A percentile compares a stretch with the other conserved stretches of the same genome.
phyloP scores from a whole-genome alignment of 2,888 invertebrate species.

The Tubulanus polymorphus region DNA sequence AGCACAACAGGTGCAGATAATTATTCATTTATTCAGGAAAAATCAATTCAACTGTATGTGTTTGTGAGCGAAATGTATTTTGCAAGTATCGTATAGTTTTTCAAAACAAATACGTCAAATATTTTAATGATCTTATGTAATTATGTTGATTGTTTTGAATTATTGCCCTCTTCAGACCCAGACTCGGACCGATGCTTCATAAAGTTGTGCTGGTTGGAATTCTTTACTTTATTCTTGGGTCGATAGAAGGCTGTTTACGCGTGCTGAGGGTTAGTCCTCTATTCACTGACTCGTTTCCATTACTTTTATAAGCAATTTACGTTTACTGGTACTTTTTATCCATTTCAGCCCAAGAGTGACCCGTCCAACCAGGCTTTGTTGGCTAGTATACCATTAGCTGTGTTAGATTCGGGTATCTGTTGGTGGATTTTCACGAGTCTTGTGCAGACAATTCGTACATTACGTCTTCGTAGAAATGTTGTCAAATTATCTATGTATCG shows the following conservation, averaged over 20 bases:
- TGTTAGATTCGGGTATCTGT: slow-evolving; percentile 72
- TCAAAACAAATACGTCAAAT: too few relatives aligned
- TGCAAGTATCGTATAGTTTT: background rate
- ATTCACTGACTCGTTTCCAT: background rate
- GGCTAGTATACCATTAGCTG: slow-evolving; percentile 79
- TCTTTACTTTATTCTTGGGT: slow-evolving; percentile 77
- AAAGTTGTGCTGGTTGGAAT: slow-evolving; percentile 80
- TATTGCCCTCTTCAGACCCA: too few relatives aligned
- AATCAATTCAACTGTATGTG: background rate
- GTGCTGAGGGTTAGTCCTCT: slow-evolving; percentile 57
- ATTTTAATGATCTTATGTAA: too few relatives aligned
- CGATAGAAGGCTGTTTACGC: slow-evolving; percentile 81
- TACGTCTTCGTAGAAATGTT: slow-evolving; percentile 81
- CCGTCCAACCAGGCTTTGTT: slow-evolving; percentile 61
- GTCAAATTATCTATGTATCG: slow-evolving; percentile 84
- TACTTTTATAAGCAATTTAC: slow-evolving; percentile 75
- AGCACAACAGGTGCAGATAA: too few relatives aligned
- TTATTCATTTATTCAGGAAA: slow-evolving; percentile 3
- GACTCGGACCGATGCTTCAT: slow-evolving; percentile 82
- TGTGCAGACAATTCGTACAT: slow-evolving; percentile 82
- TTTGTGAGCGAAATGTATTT: background rate
- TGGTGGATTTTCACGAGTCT: slow-evolving; percentile 81
- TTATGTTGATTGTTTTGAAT: too few relatives aligned
- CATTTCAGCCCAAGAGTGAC: slow-evolving; percentile 61
- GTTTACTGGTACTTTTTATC: slow-evolving; percentile 60